Evolutionary conservation across 2,888 invertebrate genomes (phyloP).

Genomic region (Emmelina monodactyla): DNA sequence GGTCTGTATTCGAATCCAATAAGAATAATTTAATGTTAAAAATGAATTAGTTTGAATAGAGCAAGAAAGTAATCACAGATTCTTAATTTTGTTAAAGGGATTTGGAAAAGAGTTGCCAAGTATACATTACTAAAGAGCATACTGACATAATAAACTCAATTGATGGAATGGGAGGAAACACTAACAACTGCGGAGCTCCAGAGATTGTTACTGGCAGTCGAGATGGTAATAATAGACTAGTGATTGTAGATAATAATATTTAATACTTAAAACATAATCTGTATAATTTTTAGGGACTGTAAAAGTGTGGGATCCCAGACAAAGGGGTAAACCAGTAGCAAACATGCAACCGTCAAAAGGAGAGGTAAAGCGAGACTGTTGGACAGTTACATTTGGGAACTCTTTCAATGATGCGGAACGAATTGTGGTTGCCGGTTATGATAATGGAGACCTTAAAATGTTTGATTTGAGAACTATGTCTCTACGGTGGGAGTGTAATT

Average conservation of each 20-base stretch:
- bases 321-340: conserved; percentile 87
- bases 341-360: conserved; percentile 81
- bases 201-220: conserved; percentile 94
- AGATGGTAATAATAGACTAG: conserved; percentile 80
- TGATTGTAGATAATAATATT: not conserved
- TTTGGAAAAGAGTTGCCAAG: conserved; percentile 75
- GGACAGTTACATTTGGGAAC: conserved; percentile 93
- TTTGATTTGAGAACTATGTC: conserved; percentile 88
- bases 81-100: conserved; percentile 72
- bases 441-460: conserved; percentile 95
- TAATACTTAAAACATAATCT: not conserved
- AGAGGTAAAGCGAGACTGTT: conserved; percentile 84
- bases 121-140: conserved; percentile 83
- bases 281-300: conserved; percentile 76
- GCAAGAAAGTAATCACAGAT: no score
- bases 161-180: conserved; percentile 88
- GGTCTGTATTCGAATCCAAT: no score
- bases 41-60: no score
- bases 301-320: conserved; percentile 95
- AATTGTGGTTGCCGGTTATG: conserved; percentile 90
- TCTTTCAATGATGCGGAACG: conserved; percentile 87
- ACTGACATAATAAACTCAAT: conserved; percentile 88
- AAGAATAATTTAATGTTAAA: no score
- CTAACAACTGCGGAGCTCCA: conserved; percentile 87
- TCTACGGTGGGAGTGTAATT: conserved; percentile 88